Evolutionary conservation across 1,140 invertebrate species (phyloP).

Genomic region (Cydia fagiglandana): DNA sequence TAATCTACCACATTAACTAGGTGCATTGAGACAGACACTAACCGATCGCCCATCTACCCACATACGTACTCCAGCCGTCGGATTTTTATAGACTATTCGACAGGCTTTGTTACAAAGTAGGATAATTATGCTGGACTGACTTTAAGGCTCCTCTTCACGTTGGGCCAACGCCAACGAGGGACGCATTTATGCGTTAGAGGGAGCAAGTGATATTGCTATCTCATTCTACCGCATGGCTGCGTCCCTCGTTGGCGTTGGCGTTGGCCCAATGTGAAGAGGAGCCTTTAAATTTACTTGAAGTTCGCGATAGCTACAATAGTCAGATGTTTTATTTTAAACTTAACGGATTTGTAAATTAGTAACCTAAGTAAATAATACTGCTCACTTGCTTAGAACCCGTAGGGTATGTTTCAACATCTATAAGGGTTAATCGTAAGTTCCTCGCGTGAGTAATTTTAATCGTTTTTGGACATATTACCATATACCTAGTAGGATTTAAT

Average conservation of each 20-base stretch:
- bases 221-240: too few relatives aligned
- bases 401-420: background rate
- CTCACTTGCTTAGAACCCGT: background rate
- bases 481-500: background rate
- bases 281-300: background rate
- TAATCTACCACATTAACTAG: constrained; percentile 25
- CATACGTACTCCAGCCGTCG: background rate
- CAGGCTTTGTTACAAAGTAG: background rate
- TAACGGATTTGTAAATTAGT: background rate
- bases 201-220: too few relatives aligned
- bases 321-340: background rate
- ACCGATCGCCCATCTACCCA: background rate
- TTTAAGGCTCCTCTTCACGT: too few relatives aligned
- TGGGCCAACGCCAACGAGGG: too few relatives aligned
- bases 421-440: background rate
- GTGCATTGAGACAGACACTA: constrained; percentile 12
- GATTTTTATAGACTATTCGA: constrained; percentile 11
- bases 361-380: background rate
- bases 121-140: background rate
- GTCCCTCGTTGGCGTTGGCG: too few relatives aligned
- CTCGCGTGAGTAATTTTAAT: background rate
- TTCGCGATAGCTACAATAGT: background rate
- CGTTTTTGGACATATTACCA: background rate
- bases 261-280: too few relatives aligned
- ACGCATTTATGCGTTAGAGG: too few relatives aligned